Percentiles rank a stretch among this genome's conserved stretches.
Conservation (phyloP, 1,140 invertebrate genomes). For the Papilio xuthus region DNA sequence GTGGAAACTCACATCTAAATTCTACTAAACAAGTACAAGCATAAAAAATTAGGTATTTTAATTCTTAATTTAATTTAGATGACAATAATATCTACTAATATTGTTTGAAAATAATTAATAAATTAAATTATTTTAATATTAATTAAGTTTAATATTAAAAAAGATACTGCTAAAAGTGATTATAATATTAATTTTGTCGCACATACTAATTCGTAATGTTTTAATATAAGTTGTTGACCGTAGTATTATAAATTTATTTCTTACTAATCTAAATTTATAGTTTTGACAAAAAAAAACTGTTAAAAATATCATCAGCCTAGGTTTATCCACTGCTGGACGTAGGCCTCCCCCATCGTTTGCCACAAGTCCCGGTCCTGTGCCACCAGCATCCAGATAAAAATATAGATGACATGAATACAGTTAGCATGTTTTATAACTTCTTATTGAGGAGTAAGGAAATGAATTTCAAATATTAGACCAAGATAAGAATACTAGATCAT, state of each 20-base stretch:
- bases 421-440: no score
- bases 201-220: neutral
- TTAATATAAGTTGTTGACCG: neutral
- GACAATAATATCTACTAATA: constrained; percentile 2
- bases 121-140: constrained; percentile 5
- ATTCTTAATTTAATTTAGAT: neutral
- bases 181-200: neutral
- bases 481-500: no score
- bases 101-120: neutral
- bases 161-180: neutral
- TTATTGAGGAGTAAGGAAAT: no score
- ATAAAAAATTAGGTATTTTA: neutral
- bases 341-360: no score
- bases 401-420: no score
- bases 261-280: neutral
- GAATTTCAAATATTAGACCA: no score
- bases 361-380: no score
- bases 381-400: no score
- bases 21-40: neutral
- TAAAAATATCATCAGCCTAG: no score
- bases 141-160: neutral
- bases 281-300: no score
- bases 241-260: neutral
- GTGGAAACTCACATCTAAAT: no score
- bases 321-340: no score